Percentiles rank a stretch among this genome's conserved stretches.
These are phyloP conservation scores for Orientallactaga bullata DNA, from an alignment of 2,113 vertebrate species.

Conservation along the genomic window DNA sequence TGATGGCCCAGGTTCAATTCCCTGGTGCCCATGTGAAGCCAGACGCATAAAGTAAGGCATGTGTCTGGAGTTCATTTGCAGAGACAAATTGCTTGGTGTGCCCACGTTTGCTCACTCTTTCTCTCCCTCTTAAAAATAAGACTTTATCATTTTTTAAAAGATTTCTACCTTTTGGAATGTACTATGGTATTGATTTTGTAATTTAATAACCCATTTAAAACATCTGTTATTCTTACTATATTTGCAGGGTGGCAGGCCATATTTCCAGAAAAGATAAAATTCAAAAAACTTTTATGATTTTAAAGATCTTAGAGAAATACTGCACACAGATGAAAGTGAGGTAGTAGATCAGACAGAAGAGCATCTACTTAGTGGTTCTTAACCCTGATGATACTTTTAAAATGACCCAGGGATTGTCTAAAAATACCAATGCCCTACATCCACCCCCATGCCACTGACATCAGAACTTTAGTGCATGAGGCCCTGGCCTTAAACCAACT, in stretches of 20 bases:
- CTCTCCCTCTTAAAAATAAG: not conserved
- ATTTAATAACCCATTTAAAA: constrained; percentile 52
- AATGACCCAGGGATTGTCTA: constrained; percentile 2
- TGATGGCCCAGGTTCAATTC: too few species aligned
- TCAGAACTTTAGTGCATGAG: not conserved
- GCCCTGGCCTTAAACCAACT: constrained; percentile 11
- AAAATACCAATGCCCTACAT: constrained; percentile 45
- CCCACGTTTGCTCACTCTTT: too few species aligned
- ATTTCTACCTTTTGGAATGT: not conserved
- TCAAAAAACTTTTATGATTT: constrained; percentile 57
- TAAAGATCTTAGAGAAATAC: constrained; percentile 34
- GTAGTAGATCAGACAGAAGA: not conserved
- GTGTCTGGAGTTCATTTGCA: too few species aligned
- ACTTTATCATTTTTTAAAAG: constrained; percentile 7
- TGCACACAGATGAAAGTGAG: constrained; percentile 12
- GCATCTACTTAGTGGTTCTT: not conserved
- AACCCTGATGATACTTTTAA: constrained; percentile 19
- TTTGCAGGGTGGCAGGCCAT: not conserved
- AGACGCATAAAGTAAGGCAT: too few species aligned
- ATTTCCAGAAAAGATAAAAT: constrained; percentile 41
- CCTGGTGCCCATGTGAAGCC: too few species aligned
- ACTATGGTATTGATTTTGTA: constrained; percentile 29
- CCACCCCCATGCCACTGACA: not conserved
- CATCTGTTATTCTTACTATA: not conserved
- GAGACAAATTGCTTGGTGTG: too few species aligned